These are phyloP conservation scores for Tenebrosternarchus preto DNA, from an alignment of 2,113 vertebrate species.

Conservation along the genomic window DNA sequence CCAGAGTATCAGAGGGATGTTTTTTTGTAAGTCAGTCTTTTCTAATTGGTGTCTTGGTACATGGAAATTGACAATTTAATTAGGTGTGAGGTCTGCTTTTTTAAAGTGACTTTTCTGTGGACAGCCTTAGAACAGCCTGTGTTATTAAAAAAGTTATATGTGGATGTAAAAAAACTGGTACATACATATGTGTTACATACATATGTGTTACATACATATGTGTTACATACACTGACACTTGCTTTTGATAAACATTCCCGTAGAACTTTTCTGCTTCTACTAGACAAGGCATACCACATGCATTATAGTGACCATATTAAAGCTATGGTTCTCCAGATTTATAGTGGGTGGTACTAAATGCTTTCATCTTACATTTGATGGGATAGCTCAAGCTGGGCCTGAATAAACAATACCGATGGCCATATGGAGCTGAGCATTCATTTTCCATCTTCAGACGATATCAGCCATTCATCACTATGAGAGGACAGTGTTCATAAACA, in stretches of 20 bases:
- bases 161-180: neutral
- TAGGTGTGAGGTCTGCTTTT: slow-evolving; percentile 34
- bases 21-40: neutral
- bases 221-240: neutral
- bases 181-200: neutral
- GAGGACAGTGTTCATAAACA: neutral
- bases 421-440: neutral
- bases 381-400: neutral
- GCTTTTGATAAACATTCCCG: neutral
- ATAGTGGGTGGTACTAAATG: neutral
- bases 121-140: neutral
- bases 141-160: slow-evolving; percentile 18
- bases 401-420: neutral
- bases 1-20: neutral
- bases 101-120: slow-evolving; percentile 9
- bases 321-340: neutral
- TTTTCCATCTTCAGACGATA: neutral
- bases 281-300: neutral
- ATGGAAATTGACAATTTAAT: slow-evolving; percentile 27
- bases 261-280: neutral
- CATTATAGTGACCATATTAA: neutral
- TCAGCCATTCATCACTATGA: neutral
- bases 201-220: neutral
- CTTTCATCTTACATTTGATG: neutral
- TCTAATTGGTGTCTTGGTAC: slow-evolving; percentile 20